Base-by-base conservation (phyloP, 2,888 invertebrate species). In the Tanytarsus gracilentus region DNA sequence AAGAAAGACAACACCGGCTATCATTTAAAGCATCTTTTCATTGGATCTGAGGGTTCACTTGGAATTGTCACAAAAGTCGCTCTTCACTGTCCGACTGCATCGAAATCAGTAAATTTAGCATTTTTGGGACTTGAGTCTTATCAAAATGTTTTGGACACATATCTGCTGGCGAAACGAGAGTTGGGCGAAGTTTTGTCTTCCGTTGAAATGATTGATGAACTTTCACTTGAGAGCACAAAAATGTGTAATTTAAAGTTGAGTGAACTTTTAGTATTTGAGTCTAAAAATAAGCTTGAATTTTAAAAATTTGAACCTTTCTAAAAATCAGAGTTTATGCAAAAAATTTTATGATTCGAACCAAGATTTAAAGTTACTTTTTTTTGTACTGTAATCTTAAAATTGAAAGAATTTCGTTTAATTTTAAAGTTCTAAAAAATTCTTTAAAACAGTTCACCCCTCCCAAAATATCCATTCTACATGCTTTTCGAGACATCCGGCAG, bases 1-100 rank as follows among this genome's bases (percentile, higher is more conserved):
- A 88, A 93, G 69, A 99, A 99, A 72, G 97, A 99, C 72, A 99
- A 99, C 72, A 97, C 98, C 0, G 98, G 98, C 0, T 95, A 94
- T 70, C 96, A 98, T 70, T 75, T 98, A 66, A 96, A 96, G 70
- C 96, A 99, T 73, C 74, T 98, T 62, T 97, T 99, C 70, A 91
- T 98, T 66, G 99, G 99, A 11, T 93, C 96, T 0, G 99, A 99
- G 76, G 99, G 99, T 50, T 94, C 96, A 0, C 76, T 99, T 56
- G 99, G 99, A 11, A 72, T 99, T 4, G 85, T 99, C 6, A 98
- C 98, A 0, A 90, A 90, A 75, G 84, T 94, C 4, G 86, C 92
- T 2, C 83, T 99, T 63, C 84, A 92, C 61, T 97, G 97, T 72
- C 92, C 96, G 1, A 81, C 88, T 0, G 78, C 83, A 68, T 91